phyloP scores from a whole-genome alignment of 1,140 invertebrate genomes.

The Cyclina sinensis region DNA sequence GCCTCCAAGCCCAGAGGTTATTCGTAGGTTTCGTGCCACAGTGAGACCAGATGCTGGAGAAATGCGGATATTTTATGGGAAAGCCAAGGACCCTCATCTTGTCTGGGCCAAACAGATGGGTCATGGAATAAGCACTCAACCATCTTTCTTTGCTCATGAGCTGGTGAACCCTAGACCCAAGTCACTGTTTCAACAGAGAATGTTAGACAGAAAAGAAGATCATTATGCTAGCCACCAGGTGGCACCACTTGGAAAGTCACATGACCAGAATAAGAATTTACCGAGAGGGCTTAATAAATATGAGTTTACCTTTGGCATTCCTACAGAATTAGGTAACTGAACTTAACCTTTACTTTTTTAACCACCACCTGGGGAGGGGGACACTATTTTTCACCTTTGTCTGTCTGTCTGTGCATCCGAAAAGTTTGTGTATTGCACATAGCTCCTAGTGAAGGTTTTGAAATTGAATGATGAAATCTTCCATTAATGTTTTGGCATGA shows the following conservation, averaged over 20 bases:
- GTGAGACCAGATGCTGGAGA: conserved; percentile 83
- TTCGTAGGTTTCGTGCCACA: conserved; percentile 83
- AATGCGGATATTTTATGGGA: conserved; percentile 85
- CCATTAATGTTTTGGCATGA: no score
- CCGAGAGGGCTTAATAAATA: conserved; percentile 79
- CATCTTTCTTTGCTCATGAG: conserved; percentile 77
- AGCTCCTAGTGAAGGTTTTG: no score
- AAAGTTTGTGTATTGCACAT: no score
- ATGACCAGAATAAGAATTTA: conserved; percentile 79
- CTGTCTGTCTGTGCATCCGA: no score
- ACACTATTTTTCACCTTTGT: no score
- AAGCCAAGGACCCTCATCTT: conserved; percentile 83
- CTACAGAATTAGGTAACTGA: conserved; percentile 81
- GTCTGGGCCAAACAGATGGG: conserved; percentile 84
- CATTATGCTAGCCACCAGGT: conserved; percentile 81
- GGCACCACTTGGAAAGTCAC: conserved; percentile 83
- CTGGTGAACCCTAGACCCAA: conserved; percentile 84
- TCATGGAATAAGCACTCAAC: conserved; percentile 83
- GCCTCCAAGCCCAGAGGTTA: conserved; percentile 83
- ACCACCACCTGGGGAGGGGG: no score
- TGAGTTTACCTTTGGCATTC: conserved; percentile 84
- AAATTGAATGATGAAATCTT: no score
- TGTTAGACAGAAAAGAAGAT: conserved; percentile 81
- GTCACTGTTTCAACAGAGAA: conserved; percentile 82
- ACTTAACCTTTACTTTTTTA: no score